phyloP scores from a whole-genome alignment of 2,113 vertebrate species.

The Coptodon rendalli region DNA sequence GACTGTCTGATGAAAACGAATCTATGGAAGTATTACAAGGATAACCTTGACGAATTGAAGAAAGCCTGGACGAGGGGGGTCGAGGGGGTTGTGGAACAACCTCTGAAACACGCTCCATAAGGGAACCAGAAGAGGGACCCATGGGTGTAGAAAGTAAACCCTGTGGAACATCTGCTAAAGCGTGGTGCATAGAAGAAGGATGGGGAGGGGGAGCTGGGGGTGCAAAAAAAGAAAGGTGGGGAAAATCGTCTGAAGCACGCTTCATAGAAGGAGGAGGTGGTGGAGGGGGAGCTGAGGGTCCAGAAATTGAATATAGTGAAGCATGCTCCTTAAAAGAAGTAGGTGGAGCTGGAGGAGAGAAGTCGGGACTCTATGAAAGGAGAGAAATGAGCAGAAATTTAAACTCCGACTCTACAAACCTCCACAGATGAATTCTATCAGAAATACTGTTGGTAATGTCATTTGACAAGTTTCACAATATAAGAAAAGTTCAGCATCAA shows the following conservation, averaged over 20 bases:
- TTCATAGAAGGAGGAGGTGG: background rate
- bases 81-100: rapidly evolving
- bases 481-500: background rate
- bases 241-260: background rate
- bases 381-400: background rate
- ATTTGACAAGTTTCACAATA: background rate
- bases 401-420: background rate
- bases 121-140: too few relatives aligned
- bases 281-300: rapidly evolving
- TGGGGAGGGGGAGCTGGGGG: rapidly evolving
- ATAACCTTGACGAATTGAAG: rapidly evolving
- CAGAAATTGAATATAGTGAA: rapidly evolving
- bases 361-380: background rate
- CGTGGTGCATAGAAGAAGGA: background rate
- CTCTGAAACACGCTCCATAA: background rate
- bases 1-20: background rate
- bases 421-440: background rate
- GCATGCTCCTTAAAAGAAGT: rapidly evolving
- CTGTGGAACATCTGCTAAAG: too few relatives aligned
- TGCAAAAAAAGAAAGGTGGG: rapidly evolving
- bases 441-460: too few relatives aligned
- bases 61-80: rapidly evolving
- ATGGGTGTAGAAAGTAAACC: too few relatives aligned
- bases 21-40: rapidly evolving
- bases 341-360: background rate